Evolutionary conservation across 1,140 invertebrate species (phyloP).

Genomic region (Drosophila serrata): DNA sequence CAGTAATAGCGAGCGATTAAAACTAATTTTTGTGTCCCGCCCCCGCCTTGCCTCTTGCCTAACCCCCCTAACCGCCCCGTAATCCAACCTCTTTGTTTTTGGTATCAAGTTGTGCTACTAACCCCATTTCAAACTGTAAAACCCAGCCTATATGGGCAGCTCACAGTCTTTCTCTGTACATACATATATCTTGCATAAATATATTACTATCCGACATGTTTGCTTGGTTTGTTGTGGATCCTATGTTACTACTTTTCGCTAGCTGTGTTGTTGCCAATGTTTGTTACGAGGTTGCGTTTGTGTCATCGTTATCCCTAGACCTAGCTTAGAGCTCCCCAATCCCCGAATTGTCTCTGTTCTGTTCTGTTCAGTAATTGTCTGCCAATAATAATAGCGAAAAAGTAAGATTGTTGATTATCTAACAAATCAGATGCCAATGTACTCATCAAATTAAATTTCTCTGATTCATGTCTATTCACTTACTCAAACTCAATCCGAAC

Average conservation of each 20-base stretch:
- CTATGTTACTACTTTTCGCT: constrained; percentile 41
- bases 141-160: constrained; percentile 21
- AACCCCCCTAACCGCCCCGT: constrained; percentile 12
- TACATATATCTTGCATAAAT: constrained; percentile 38
- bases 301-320: constrained; percentile 31
- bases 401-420: constrained; percentile 34
- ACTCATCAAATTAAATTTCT: constrained; percentile 72
- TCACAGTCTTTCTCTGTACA: constrained; percentile 28
- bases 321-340: constrained; percentile 33
- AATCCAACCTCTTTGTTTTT: constrained; percentile 28
- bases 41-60: constrained; percentile 31
- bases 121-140: constrained; percentile 46
- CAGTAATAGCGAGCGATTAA: constrained; percentile 50
- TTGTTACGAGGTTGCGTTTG: constrained; percentile 23
- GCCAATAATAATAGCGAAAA: constrained; percentile 34
- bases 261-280: constrained; percentile 57
- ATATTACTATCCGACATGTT: constrained; percentile 43
- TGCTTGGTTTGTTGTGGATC: constrained; percentile 56
- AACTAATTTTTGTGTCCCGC: constrained; percentile 48
- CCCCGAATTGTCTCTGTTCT: constrained; percentile 34
- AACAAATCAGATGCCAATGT: constrained; percentile 47
- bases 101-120: constrained; percentile 58
- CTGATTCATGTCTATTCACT: constrained; percentile 82
- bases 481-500: constrained; percentile 81
- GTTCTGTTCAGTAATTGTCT: constrained; percentile 45